Conservation (phyloP, 2,797 vertebrate species). For the Zalophus californianus region DNA sequence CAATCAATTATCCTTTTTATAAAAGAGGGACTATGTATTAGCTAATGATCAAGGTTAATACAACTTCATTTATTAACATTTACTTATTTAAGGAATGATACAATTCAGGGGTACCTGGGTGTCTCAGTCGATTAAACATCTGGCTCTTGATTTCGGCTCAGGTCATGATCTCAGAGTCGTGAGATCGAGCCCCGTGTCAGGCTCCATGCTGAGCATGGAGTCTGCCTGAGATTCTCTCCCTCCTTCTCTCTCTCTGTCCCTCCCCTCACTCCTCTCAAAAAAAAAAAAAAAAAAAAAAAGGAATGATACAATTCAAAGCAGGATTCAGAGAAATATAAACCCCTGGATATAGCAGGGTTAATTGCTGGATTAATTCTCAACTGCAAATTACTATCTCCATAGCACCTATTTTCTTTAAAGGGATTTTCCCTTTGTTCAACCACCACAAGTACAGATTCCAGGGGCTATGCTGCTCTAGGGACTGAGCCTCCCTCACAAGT, state of each 20-base stretch:
- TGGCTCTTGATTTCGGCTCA: background rate
- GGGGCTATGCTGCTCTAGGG: background rate
- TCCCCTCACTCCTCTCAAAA: background rate
- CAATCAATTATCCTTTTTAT: background rate
- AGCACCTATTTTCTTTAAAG: background rate
- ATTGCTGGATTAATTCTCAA: background rate
- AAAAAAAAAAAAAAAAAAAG: background rate
- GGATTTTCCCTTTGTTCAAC: background rate
- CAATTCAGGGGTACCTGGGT: background rate
- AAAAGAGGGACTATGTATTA: background rate
- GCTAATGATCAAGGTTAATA: conserved; percentile 8
- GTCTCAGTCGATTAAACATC: background rate
- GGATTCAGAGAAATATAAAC: background rate
- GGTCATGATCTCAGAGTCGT: background rate
- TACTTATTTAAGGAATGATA: conserved; percentile 6
- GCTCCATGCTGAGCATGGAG: background rate
- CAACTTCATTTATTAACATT: conserved; percentile 10
- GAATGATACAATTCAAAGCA: background rate
- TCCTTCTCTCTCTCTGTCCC: background rate
- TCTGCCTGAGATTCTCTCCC: background rate
- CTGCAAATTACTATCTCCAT: background rate
- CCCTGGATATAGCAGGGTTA: background rate
- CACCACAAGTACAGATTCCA: background rate
- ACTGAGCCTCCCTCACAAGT: background rate
- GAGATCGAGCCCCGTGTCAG: background rate